These are phyloP conservation scores for Aurelia sp. DNA, from an alignment of 30 jellyfish, hydroid and myxozoan genomes.

Conservation along the genomic window DNA sequence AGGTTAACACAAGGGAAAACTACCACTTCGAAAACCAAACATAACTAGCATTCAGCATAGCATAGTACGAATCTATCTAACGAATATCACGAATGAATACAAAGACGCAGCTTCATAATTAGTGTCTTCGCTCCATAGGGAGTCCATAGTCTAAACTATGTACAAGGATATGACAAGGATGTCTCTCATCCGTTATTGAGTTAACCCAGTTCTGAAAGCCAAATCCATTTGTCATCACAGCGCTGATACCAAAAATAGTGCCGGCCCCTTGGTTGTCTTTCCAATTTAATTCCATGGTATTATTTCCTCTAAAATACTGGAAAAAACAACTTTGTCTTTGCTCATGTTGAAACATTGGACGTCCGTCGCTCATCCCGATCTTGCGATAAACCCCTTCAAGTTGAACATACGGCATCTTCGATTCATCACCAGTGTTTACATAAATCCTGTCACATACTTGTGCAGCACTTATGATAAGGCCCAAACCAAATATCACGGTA, in stretches of 20 bases:
- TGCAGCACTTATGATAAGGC: neutral
- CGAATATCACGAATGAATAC: too few relatives aligned
- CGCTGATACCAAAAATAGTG: conserved; percentile 2
- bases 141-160: too few relatives aligned
- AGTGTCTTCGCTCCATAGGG: too few relatives aligned
- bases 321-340: conserved; percentile 13
- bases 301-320: neutral
- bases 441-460: conserved; percentile 22
- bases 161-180: too few relatives aligned
- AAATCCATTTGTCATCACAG: conserved; percentile 2
- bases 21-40: too few relatives aligned
- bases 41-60: too few relatives aligned
- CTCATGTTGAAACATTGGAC: conserved; percentile 40
- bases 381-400: conserved; percentile 37
- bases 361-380: neutral
- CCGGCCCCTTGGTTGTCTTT: too few relatives aligned
- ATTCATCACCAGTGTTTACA: conserved; percentile 41
- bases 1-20: too few relatives aligned
- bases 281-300: too few relatives aligned
- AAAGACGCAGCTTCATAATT: too few relatives aligned
- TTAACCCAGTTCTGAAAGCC: neutral
- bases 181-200: conserved; percentile 21
- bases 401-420: conserved; percentile 53
- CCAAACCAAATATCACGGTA: too few relatives aligned
- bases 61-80: too few relatives aligned